A percentile compares a stretch with the other conserved stretches of the same genome.
Conservation (phyloP, 1,140 invertebrate genomes). For the Calosoma granatense region DNA sequence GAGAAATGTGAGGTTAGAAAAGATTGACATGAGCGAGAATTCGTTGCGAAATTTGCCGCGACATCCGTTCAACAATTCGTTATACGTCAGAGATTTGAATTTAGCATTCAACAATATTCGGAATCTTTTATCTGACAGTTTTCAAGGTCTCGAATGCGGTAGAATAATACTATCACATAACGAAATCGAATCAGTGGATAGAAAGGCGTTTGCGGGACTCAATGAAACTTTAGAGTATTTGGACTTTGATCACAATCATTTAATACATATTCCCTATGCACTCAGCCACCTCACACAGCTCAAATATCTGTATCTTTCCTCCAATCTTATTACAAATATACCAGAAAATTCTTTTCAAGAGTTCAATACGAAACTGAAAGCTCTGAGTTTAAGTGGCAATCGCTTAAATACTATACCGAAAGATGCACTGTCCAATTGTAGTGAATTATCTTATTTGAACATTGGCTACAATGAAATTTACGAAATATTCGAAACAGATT, state of each 20-base stretch:
- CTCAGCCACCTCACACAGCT: slow-evolving; percentile 53
- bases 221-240: slow-evolving; percentile 66
- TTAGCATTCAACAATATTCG: slow-evolving; percentile 66
- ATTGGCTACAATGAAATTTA: slow-evolving; percentile 78
- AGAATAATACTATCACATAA: slow-evolving; percentile 72
- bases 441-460: slow-evolving; percentile 68
- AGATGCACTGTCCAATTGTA: slow-evolving; percentile 52
- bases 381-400: slow-evolving; percentile 71
- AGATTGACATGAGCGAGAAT: slow-evolving; percentile 78
- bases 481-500: slow-evolving; percentile 61
- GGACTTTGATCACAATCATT: slow-evolving; percentile 70
- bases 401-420: slow-evolving; percentile 60
- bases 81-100: slow-evolving; percentile 67
- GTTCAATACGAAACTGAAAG: slow-evolving; percentile 53
- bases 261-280: slow-evolving; percentile 55
- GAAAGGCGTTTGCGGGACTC: slow-evolving; percentile 57
- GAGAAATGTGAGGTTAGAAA: slow-evolving; percentile 55
- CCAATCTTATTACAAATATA: slow-evolving; percentile 59
- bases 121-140: slow-evolving; percentile 52
- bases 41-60: slow-evolving; percentile 48
- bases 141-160: slow-evolving; percentile 54
- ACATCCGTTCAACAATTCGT: slow-evolving; percentile 53
- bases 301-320: slow-evolving; percentile 71
- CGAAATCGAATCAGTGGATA: slow-evolving; percentile 52
- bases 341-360: slow-evolving; percentile 43